Evolutionary conservation across 1,140 invertebrate genomes (phyloP).

Genomic region (Ceratosolen fusciceps): DNA sequence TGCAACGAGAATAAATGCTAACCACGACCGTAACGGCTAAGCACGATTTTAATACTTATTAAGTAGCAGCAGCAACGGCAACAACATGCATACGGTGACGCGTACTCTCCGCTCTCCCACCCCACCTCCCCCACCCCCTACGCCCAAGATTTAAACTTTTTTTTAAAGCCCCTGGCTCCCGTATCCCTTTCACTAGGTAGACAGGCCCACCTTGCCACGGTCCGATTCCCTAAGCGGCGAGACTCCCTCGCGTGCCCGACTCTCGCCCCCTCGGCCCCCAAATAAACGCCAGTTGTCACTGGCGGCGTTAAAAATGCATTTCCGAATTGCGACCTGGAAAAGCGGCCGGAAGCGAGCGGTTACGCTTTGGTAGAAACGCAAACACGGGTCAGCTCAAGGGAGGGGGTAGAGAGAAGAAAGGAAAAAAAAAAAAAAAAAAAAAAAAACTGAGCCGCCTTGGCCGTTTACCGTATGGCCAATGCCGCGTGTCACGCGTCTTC

Average conservation of each 20-base stretch:
- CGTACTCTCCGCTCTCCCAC: background rate
- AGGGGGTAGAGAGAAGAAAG: background rate
- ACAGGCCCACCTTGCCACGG: no score
- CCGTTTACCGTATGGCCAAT: slow-evolving; percentile 3
- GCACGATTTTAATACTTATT: no score
- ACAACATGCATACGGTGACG: background rate
- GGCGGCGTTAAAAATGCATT: slow-evolving; percentile 42
- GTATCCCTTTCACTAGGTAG: no score
- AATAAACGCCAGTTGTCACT: slow-evolving; percentile 35
- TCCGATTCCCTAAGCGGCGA: no score
- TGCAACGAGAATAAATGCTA: background rate
- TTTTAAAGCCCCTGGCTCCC: no score
- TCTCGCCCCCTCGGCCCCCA: background rate
- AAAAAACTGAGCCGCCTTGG: background rate
- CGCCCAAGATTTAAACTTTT: background rate
- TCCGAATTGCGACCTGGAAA: slow-evolving; percentile 49
- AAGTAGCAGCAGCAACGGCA: no score
- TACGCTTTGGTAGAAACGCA: slow-evolving; percentile 59
- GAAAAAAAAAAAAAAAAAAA: background rate
- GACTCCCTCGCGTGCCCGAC: slow-evolving; percentile 1
- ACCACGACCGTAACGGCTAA: background rate
- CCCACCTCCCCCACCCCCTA: background rate
- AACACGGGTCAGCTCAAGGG: no score
- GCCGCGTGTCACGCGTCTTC: slow-evolving; percentile 25
- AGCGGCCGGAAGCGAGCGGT: slow-evolving; percentile 53